A percentile compares a stretch with the other conserved stretches of the same genome.
Evolutionary conservation across 2,888 invertebrate species (phyloP).

Genomic region (Sphaeridia pumilis): DNA sequence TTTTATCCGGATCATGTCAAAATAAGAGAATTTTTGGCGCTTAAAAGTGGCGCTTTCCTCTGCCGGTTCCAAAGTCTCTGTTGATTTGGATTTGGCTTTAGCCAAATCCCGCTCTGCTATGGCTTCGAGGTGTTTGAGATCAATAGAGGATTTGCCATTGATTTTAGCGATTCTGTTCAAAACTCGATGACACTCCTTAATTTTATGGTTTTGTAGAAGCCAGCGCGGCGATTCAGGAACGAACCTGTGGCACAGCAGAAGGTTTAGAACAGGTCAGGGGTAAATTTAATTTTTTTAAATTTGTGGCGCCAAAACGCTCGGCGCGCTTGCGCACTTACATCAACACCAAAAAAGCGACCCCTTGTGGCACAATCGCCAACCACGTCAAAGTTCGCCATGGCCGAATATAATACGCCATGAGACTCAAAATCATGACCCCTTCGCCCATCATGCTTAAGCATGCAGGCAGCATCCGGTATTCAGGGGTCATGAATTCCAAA

Average conservation of each 20-base stretch:
- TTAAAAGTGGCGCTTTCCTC: neutral
- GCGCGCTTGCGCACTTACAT: neutral
- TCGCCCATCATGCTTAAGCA: conserved; percentile 19
- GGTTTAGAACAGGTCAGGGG: too few species aligned
- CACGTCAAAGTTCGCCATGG: conserved; percentile 22
- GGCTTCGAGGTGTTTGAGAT: neutral
- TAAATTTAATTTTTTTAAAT: too few species aligned
- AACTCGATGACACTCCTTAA: conserved; percentile 14
- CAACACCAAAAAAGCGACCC: neutral
- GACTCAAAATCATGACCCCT: conserved; percentile 21
- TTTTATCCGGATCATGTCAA: conserved; percentile 16
- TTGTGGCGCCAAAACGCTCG: neutral
- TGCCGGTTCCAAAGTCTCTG: neutral
- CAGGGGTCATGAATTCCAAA: conserved; percentile 30
- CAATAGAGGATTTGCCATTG: conserved; percentile 6
- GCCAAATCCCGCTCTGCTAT: conserved; percentile 7
- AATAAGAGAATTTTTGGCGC: conserved; percentile 14
- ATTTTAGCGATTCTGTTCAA: conserved; percentile 6
- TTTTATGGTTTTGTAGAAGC: conserved; percentile 19
- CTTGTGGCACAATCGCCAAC: conserved; percentile 17
- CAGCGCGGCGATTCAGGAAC: conserved; percentile 27
- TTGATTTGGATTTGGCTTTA: neutral
- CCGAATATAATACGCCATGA: conserved; percentile 21
- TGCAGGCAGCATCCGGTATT: conserved; percentile 20
- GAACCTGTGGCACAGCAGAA: conserved; percentile 13